A percentile compares a stretch with the other conserved stretches of the same genome.
These are phyloP conservation scores for Nycticryphes semicollaris DNA, from an alignment of 2,113 vertebrate genomes.

Conservation along the genomic window DNA sequence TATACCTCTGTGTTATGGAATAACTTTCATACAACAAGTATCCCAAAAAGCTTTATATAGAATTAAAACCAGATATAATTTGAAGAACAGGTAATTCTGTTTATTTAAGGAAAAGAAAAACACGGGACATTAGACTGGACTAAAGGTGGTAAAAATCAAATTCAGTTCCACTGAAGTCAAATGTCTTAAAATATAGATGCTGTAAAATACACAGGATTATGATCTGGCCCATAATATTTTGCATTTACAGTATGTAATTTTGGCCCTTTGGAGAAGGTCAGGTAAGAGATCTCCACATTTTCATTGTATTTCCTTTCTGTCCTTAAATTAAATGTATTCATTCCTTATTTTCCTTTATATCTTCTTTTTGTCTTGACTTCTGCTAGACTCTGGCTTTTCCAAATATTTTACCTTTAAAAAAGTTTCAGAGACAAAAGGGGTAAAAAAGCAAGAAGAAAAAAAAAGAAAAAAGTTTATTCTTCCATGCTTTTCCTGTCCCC, in stretches of 20 bases:
- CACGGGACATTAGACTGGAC: not conserved
- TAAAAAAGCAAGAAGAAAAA: not conserved
- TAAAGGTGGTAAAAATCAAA: constrained; percentile 40
- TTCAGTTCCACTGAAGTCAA: not conserved
- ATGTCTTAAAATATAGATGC: not conserved
- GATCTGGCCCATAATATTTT: not conserved
- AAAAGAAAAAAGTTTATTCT: not conserved
- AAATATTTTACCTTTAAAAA: not conserved
- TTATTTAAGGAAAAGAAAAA: constrained; percentile 51
- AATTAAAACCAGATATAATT: constrained; percentile 67
- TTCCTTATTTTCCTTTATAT: not conserved
- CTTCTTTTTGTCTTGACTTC: not conserved
- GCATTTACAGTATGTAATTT: not conserved
- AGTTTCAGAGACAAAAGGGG: not conserved
- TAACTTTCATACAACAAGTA: constrained; percentile 21
- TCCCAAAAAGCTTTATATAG: constrained; percentile 1
- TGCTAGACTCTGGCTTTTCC: not conserved
- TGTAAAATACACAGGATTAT: not conserved
- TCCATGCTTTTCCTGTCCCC: not conserved
- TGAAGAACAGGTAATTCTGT: constrained; percentile 63
- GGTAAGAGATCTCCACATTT: not conserved
- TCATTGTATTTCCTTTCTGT: not conserved
- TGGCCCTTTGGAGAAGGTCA: not conserved
- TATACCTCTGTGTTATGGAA: constrained; percentile 49
- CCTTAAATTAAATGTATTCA: not conserved